Percentiles rank a stretch among this genome's conserved stretches.
These are phyloP conservation scores for Pseudomyrmex gracilis DNA, from an alignment of 1,140 invertebrate genomes.

Conservation along the genomic window DNA sequence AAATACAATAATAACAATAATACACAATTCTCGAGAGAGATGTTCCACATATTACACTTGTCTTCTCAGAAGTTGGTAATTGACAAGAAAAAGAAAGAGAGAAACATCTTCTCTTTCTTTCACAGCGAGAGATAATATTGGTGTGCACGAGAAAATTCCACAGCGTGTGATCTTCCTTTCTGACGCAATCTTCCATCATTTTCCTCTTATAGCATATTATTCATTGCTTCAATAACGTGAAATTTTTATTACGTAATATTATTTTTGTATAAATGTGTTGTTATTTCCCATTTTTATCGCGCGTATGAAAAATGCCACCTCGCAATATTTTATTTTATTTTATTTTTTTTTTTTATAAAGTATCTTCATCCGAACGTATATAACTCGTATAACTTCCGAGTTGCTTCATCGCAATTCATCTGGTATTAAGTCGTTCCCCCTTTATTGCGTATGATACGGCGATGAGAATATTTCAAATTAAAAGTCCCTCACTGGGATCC, in stretches of 20 bases:
- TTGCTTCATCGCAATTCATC: conserved; percentile 39
- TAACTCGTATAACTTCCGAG: conserved; percentile 16
- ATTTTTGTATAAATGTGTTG: too few species aligned
- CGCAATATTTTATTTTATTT: too few species aligned
- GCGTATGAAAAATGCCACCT: not conserved
- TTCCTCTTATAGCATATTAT: conserved; percentile 13
- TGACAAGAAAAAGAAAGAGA: too few species aligned
- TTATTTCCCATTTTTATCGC: not conserved
- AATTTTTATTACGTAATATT: not conserved
- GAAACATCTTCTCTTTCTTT: not conserved
- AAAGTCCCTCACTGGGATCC: conserved; percentile 12
- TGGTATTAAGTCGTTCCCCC: conserved; percentile 46
- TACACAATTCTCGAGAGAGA: too few species aligned
- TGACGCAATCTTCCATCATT: not conserved
- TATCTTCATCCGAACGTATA: not conserved
- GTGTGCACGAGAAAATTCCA: not conserved
- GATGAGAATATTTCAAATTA: conserved; percentile 21
- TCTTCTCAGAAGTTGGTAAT: too few species aligned
- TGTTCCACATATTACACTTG: too few species aligned
- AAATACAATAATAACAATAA: too few species aligned
- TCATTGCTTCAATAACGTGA: not conserved
- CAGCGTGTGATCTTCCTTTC: not conserved
- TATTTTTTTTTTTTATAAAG: not conserved
- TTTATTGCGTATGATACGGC: conserved; percentile 30
- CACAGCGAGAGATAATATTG: not conserved